Percentiles rank a stretch among this genome's conserved stretches.
phyloP scores from a whole-genome alignment of 2,113 vertebrate species.

The Ctenodactylus gundi region DNA sequence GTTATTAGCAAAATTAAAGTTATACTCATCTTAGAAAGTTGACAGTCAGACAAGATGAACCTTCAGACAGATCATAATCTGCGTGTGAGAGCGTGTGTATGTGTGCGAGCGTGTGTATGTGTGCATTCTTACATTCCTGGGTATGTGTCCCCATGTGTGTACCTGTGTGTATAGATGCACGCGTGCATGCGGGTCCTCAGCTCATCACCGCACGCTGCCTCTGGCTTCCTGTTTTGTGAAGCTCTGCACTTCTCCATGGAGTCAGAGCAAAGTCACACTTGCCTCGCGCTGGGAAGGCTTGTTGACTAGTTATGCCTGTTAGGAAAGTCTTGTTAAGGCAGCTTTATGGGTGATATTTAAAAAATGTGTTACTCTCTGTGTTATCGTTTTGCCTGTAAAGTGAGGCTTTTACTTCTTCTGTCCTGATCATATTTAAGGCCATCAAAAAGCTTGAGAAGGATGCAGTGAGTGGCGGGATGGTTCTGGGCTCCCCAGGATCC shows the following conservation, averaged over 20 bases:
- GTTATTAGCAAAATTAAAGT: background rate
- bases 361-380: background rate
- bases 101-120: no score
- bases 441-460: background rate
- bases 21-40: background rate
- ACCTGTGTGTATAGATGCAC: rapidly evolving
- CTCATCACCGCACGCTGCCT: background rate
- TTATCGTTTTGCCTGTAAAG: background rate
- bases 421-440: background rate
- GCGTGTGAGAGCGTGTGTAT: background rate
- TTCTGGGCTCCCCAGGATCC: background rate
- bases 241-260: background rate
- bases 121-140: rapidly evolving
- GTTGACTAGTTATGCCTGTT: background rate
- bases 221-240: background rate
- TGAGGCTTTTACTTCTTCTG: background rate
- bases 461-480: background rate
- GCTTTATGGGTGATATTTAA: background rate
- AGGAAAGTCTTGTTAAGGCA: background rate
- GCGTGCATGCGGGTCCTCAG: background rate
- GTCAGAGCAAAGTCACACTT: background rate
- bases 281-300: background rate
- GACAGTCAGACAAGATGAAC: background rate
- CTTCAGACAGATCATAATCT: background rate
- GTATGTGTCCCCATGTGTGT: background rate